Evolutionary conservation across 2,113 vertebrate species (phyloP).

Genomic region (Lathamus discolor): DNA sequence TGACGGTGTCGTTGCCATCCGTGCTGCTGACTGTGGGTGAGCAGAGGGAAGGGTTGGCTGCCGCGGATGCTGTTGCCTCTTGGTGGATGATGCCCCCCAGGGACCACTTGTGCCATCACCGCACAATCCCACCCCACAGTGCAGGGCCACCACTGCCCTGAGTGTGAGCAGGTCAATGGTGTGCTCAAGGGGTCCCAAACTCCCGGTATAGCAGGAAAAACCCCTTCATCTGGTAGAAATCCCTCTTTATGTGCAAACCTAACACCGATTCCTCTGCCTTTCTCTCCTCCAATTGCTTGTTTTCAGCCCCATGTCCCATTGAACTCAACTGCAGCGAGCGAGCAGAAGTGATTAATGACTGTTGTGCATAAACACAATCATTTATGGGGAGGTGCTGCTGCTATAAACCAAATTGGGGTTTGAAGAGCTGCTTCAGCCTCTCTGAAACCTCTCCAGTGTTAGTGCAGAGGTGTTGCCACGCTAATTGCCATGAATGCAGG

Average conservation of each 20-base stretch:
- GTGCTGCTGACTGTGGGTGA: accelerated
- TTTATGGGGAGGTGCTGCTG: neutral
- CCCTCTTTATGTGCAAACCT: neutral
- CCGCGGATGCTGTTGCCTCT: neutral
- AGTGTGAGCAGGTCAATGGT: accelerated
- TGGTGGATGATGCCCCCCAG: accelerated
- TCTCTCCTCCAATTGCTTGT: neutral
- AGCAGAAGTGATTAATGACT: neutral
- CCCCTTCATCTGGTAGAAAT: accelerated
- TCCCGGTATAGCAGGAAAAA: neutral
- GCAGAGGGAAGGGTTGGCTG: neutral
- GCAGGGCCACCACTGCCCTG: accelerated
- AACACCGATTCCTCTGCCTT: neutral
- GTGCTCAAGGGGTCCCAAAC: neutral
- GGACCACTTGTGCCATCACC: accelerated
- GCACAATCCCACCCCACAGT: neutral
- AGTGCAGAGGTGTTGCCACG: neutral
- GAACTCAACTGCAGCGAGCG: neutral
- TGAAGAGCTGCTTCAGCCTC: neutral
- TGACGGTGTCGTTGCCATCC: constrained; percentile 38
- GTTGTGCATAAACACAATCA: neutral
- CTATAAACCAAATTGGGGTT: accelerated
- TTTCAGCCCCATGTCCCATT: neutral
- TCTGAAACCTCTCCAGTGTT: neutral
- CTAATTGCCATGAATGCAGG: neutral